Conservation (phyloP, 2,797 vertebrate species). For the Rhinoraja longicauda region DNA sequence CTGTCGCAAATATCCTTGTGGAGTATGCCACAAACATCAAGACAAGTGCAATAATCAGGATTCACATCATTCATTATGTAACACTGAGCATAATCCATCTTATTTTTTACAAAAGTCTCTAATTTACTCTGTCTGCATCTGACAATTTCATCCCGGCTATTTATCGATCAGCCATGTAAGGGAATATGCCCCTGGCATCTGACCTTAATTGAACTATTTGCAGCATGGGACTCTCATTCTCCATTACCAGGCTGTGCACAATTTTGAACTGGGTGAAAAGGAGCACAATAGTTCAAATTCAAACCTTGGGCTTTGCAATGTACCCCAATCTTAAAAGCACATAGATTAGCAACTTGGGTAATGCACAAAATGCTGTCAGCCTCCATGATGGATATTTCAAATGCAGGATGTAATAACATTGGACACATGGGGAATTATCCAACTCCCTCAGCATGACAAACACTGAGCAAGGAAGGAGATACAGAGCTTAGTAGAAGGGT, state of each 20-base stretch:
- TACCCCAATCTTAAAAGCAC: neutral
- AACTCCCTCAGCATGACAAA: neutral
- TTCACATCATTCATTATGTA: neutral
- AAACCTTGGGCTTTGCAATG: neutral
- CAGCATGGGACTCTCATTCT: neutral
- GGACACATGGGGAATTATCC: neutral
- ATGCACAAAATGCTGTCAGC: neutral
- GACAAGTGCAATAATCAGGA: neutral
- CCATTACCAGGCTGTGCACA: neutral
- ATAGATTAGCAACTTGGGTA: neutral
- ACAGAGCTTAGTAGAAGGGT: no score
- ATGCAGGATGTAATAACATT: neutral
- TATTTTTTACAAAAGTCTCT: neutral
- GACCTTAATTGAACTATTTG: neutral
- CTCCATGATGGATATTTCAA: neutral
- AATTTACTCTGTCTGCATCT: neutral
- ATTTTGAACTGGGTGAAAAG: neutral
- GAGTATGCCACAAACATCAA: neutral
- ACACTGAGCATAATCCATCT: neutral
- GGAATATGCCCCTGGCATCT: neutral
- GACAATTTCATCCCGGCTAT: neutral
- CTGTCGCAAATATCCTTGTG: neutral
- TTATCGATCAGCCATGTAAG: neutral
- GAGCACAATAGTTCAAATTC: neutral
- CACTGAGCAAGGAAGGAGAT: neutral